Evolutionary conservation across 2,797 vertebrate species (phyloP).

Genomic region (Rhyacichthys aspro): DNA sequence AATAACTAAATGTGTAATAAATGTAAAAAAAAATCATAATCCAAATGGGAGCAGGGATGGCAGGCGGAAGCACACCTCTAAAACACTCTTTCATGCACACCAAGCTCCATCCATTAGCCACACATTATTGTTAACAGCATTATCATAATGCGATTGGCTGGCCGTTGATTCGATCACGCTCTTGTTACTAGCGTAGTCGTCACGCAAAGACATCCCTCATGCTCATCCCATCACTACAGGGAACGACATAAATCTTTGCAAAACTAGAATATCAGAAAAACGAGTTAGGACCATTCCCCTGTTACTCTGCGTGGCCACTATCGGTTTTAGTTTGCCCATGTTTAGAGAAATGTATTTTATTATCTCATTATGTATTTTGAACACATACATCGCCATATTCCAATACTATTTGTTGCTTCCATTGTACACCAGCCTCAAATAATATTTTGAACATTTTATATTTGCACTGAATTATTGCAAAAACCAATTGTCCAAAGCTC

Average conservation of each 20-base stretch:
- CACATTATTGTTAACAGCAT: conserved; percentile 83
- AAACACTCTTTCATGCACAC: conserved; percentile 69
- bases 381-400: background rate
- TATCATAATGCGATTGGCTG: conserved; percentile 76
- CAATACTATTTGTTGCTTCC: background rate
- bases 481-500: conserved; percentile 40
- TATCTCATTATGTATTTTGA: conserved; percentile 2
- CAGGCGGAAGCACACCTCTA: conserved; percentile 59
- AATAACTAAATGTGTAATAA: conserved; percentile 7
- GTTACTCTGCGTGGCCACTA: conserved; percentile 42
- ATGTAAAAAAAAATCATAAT: conserved; percentile 6
- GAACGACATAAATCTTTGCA: conserved; percentile 63
- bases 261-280: conserved; percentile 63
- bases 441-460: conserved; percentile 21
- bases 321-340: conserved; percentile 6
- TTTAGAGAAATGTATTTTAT: conserved; percentile 36
- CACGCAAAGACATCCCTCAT: conserved; percentile 79
- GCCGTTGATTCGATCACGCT: conserved; percentile 76
- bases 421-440: background rate
- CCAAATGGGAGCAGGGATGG: conserved; percentile 26
- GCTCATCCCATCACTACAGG: conserved; percentile 62
- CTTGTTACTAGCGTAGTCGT: conserved; percentile 78
- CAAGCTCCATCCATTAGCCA: conserved; percentile 79
- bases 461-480: conserved; percentile 24
- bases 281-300: conserved; percentile 48